Evolutionary conservation across 2,113 vertebrate genomes (phyloP), one percentile per base, ranked within the genome.

Genomic region (Heptranchias perlo): DNA sequence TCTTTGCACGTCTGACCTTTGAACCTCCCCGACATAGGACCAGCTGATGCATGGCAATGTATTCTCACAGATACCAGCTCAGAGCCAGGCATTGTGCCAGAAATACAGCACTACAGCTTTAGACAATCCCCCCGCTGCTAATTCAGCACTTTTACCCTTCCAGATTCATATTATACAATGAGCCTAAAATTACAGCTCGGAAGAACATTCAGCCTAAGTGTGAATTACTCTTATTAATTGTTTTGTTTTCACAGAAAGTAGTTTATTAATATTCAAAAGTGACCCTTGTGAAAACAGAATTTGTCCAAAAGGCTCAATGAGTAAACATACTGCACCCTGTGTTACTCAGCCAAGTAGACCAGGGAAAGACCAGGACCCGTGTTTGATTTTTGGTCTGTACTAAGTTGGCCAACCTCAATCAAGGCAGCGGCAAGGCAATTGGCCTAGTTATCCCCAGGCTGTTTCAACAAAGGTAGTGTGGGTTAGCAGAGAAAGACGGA

Each of bases 191-290:
- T 44, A 94, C n/a, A 95, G 44, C 64, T 35, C 13, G 16, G 13
- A 58, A 94, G 8, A 87, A n/a, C 8, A 16, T 35, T 58, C 87
- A 91, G 28, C 11, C 49, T 35, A 76, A 76, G 69, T 31, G 25
- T 76, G 49, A 91, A 58, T 91, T 25, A 58, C 10, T 91, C 52
- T 91, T 47, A 52, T 49, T 10, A 16, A 84, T 13, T 47, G n/a
- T 49, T 95, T 67, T 47, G 44, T 28, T 49, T 44, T 95, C 39
- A 67, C 39, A 23, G 21, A 52, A 67, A 28, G 23, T 16, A 69
- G 5, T 67, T 95, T 28, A 67, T 67, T 67, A 65, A 69, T 95
- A 47, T 95, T 69, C 44, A 44, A 95, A 94, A 95, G 3, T 95
- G 5, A n/a, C 35, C n/a, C 21, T 91, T 61, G 28, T 31, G 5